phyloP scores from a whole-genome alignment of 2,888 invertebrate genomes.

The Heliothis peltigera region DNA sequence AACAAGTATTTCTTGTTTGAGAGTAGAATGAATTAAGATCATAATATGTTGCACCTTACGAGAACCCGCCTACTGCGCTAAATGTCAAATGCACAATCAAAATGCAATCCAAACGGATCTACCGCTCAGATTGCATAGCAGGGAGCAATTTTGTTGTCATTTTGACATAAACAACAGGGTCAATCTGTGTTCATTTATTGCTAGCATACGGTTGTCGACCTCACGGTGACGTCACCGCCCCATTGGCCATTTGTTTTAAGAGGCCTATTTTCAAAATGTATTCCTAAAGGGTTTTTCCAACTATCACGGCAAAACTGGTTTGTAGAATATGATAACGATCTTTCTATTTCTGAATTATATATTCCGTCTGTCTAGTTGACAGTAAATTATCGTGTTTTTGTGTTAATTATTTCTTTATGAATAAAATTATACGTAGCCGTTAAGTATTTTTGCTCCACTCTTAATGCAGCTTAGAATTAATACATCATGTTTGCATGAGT shows the following conservation, averaged over 20 bases:
- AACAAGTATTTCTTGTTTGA: too few species aligned
- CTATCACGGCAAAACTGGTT: constrained; percentile 10
- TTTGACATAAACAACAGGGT: constrained; percentile 21
- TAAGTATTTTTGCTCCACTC: too few species aligned
- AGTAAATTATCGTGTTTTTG: too few species aligned
- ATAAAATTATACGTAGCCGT: too few species aligned
- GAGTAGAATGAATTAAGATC: too few species aligned
- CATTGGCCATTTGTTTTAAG: constrained; percentile 19
- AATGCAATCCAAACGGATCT: constrained; percentile 13
- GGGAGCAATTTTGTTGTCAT: constrained; percentile 26
- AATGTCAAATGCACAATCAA: constrained; percentile 30
- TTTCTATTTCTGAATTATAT: neutral
- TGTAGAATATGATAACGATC: neutral
- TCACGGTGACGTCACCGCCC: constrained; percentile 29
- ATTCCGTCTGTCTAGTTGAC: too few species aligned
- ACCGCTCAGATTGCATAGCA: constrained; percentile 9
- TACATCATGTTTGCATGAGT: neutral
- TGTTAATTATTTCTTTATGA: too few species aligned
- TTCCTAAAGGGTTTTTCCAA: neutral
- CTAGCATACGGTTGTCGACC: constrained; percentile 28
- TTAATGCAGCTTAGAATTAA: too few species aligned
- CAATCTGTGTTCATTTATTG: constrained; percentile 16
- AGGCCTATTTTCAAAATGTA: constrained; percentile 2
- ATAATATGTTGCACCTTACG: neutral
- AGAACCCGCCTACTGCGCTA: neutral